phyloP scores from a whole-genome alignment of 2,113 vertebrate genomes.

The Lanius ludovicianus region DNA sequence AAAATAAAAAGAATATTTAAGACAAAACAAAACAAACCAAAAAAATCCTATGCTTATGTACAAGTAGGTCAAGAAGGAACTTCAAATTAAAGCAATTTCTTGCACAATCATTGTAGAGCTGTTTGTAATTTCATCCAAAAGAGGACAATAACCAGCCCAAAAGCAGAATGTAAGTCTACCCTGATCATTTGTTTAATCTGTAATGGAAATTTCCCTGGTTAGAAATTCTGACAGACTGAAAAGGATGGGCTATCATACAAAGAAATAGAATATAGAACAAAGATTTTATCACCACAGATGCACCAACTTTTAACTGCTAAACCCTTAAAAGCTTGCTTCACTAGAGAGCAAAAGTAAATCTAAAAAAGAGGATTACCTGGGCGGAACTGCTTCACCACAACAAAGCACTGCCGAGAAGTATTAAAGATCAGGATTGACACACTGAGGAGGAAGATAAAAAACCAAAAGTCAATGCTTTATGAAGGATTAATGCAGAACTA shows the following conservation, averaged over 20 bases:
- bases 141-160: neutral
- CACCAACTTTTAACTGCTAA: constrained; percentile 53
- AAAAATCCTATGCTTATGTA: neutral
- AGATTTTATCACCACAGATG: constrained; percentile 46
- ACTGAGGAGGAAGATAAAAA: constrained; percentile 63
- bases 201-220: constrained; percentile 40
- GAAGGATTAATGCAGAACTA: neutral
- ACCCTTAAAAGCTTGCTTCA: constrained; percentile 33
- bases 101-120: neutral
- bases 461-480: constrained; percentile 33
- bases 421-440: constrained; percentile 92
- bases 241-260: neutral
- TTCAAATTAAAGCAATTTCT: neutral
- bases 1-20: neutral
- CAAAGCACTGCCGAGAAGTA: constrained; percentile 86
- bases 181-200: neutral
- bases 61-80: neutral
- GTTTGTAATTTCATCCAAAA: neutral
- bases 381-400: constrained; percentile 93
- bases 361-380: constrained; percentile 80
- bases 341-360: constrained; percentile 30
- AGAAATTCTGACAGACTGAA: constrained; percentile 22
- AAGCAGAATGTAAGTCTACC: neutral
- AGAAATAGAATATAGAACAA: constrained; percentile 39
- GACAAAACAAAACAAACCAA: neutral